A percentile compares a stretch with the other conserved stretches of the same genome.
phyloP scores from a whole-genome alignment of 2,797 vertebrate genomes.

The Denticeps clupeoides region DNA sequence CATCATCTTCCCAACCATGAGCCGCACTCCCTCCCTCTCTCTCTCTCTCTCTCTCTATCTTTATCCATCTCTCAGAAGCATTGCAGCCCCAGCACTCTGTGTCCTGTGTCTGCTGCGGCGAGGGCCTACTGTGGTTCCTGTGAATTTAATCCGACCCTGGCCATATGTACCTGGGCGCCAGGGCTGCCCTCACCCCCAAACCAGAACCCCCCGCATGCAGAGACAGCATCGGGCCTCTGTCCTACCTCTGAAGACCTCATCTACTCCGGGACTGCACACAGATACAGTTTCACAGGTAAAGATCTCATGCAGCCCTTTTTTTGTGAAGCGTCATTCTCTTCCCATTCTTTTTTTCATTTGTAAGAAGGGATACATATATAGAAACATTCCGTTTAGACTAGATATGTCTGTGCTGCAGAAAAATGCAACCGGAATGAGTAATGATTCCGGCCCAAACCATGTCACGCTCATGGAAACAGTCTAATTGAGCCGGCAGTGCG shows the following conservation, averaged over 20 bases:
- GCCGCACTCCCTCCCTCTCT: neutral
- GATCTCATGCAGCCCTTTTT: too few relatives aligned
- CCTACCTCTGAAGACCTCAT: conserved; percentile 60
- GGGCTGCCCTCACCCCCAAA: conserved; percentile 11
- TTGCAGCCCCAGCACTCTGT: conserved; percentile 59
- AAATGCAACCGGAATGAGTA: too few relatives aligned
- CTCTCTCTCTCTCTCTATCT: neutral
- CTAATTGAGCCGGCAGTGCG: neutral
- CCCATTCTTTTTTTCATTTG: too few relatives aligned
- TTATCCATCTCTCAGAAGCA: conserved; percentile 38
- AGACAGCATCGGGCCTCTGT: conserved; percentile 40
- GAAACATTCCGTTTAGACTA: too few relatives aligned
- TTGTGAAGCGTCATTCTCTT: too few relatives aligned
- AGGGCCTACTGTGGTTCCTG: conserved; percentile 71
- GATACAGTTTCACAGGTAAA: conserved; percentile 69
- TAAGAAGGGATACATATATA: too few relatives aligned
- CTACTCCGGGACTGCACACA: conserved; percentile 54
- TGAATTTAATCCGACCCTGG: conserved; percentile 62
- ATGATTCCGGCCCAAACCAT: too few relatives aligned
- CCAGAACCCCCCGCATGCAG: conserved; percentile 20
- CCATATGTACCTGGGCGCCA: conserved; percentile 61
- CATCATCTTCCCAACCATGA: neutral
- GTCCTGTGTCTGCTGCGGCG: conserved; percentile 55
- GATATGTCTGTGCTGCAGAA: too few relatives aligned
- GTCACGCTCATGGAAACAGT: too few relatives aligned